A percentile compares a stretch with the other conserved stretches of the same genome.
Conservation (phyloP, 2,888 invertebrate genomes). For the Apotomis capreana region DNA sequence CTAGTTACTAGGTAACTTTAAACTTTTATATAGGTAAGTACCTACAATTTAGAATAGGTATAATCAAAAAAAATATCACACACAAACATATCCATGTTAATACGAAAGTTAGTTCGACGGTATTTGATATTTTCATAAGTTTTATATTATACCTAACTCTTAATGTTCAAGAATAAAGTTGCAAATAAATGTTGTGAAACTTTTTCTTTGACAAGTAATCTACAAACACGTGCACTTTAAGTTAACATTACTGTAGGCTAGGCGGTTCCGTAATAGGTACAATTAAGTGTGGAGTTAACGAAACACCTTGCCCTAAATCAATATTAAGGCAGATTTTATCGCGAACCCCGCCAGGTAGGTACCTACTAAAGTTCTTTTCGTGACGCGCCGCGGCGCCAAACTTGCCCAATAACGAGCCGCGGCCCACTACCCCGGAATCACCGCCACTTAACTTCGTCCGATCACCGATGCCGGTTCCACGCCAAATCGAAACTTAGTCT, state of each 20-base stretch:
- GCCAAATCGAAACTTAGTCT: constrained; percentile 9
- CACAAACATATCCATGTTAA: too few species aligned
- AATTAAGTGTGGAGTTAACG: constrained; percentile 48
- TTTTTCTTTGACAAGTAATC: too few species aligned
- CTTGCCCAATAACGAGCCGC: constrained; percentile 29
- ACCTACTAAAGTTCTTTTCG: constrained; percentile 40
- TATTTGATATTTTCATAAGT: too few species aligned
- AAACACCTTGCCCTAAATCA: constrained; percentile 60
- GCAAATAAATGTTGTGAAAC: too few species aligned
- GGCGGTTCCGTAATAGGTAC: not conserved
- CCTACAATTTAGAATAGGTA: too few species aligned
- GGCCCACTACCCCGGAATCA: constrained; percentile 10
- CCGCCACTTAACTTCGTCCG: constrained; percentile 8
- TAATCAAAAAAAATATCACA: too few species aligned
- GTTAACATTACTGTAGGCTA: not conserved
- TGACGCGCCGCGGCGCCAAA: constrained; percentile 36
- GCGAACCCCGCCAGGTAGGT: constrained; percentile 50
- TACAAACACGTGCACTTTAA: too few species aligned
- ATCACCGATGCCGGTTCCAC: not conserved
- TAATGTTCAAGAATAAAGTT: too few species aligned
- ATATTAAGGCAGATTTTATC: constrained; percentile 61
- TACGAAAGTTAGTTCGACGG: too few species aligned
- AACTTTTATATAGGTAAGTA: too few species aligned
- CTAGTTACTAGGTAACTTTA: too few species aligned
- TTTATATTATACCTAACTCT: too few species aligned